Conservation (phyloP, 2,797 vertebrate genomes). For the Esox lucius region DNA sequence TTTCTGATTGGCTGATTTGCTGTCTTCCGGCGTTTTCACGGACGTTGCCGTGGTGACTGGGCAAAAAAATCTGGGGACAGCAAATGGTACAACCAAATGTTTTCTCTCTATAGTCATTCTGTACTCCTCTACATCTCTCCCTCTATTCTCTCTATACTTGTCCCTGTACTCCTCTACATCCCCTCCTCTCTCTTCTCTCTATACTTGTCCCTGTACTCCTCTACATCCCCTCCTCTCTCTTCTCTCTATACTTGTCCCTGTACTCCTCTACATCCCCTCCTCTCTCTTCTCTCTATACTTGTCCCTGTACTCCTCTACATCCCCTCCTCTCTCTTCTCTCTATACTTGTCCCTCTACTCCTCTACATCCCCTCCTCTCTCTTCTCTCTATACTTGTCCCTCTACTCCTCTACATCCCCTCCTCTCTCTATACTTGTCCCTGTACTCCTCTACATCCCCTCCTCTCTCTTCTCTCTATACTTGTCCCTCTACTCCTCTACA, state of each 20-base stretch:
- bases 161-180: background rate
- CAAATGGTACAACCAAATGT: slow-evolving; percentile 6
- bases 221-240: slow-evolving; percentile 11
- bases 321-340: slow-evolving; percentile 24
- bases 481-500: too few relatives aligned
- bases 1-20: slow-evolving; percentile 42
- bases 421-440: too few relatives aligned
- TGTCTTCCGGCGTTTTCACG: slow-evolving; percentile 34
- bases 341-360: too few relatives aligned
- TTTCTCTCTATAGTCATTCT: too few relatives aligned
- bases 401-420: too few relatives aligned
- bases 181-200: background rate
- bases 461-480: too few relatives aligned
- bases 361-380: too few relatives aligned
- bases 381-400: too few relatives aligned
- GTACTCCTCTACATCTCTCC: slow-evolving; percentile 10
- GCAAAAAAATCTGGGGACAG: background rate
- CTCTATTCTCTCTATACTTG: slow-evolving; percentile 11
- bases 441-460: too few relatives aligned
- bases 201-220: too few relatives aligned
- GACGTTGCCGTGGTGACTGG: slow-evolving; percentile 12
- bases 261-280: too few relatives aligned
- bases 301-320: background rate
- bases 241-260: too few relatives aligned
- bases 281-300: slow-evolving; percentile 14